Conservation (phyloP, 2,888 invertebrate species). For the Thumatha senex region DNA sequence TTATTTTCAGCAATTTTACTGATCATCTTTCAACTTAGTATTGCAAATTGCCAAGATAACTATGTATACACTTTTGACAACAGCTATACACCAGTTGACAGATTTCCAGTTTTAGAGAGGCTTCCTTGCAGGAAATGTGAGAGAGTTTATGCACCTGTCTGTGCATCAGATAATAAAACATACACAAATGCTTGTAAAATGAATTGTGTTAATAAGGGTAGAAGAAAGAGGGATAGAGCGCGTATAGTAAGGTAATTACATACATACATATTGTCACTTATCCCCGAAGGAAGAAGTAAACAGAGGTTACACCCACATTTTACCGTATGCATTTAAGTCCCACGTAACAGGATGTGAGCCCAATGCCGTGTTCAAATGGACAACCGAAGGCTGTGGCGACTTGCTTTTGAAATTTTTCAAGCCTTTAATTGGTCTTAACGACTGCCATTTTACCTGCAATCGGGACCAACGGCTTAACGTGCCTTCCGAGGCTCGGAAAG, state of each 20-base stretch:
- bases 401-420: too few relatives aligned
- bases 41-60: neutral
- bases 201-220: constrained; percentile 3
- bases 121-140: neutral
- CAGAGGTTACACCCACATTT: too few relatives aligned
- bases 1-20: neutral
- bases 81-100: constrained; percentile 1
- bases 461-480: too few relatives aligned
- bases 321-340: too few relatives aligned
- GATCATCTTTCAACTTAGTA: neutral
- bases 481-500: too few relatives aligned
- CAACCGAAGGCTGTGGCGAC: too few relatives aligned
- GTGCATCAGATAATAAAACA: neutral
- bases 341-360: too few relatives aligned
- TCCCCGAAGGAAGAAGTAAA: too few relatives aligned
- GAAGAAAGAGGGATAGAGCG: neutral
- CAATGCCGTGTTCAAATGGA: too few relatives aligned
- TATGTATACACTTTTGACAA: neutral
- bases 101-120: neutral
- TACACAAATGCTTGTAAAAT: constrained; percentile 5
- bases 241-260: neutral
- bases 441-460: too few relatives aligned
- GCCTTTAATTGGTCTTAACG: too few relatives aligned
- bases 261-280: too few relatives aligned
- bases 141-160: neutral